Percentiles rank a stretch among this genome's conserved stretches.
phyloP scores from a whole-genome alignment of 2,888 invertebrate genomes.

The Synanthedon myopaeformis region DNA sequence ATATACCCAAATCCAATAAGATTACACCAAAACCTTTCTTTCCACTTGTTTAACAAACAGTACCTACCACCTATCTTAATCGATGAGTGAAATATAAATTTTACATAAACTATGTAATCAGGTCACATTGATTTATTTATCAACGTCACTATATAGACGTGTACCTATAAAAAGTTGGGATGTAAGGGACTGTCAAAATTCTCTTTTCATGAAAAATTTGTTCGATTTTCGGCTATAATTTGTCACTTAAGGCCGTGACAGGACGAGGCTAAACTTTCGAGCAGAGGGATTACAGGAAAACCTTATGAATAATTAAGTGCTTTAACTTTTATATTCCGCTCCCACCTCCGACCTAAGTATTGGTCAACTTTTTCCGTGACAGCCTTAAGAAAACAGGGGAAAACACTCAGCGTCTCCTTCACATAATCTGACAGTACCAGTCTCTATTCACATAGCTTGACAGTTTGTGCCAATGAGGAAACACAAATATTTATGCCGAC shows the following conservation, averaged over 20 bases:
- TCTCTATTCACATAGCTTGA: background rate
- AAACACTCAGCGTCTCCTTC: conserved; percentile 22
- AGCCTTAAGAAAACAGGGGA: conserved; percentile 30
- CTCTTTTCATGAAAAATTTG: conserved; percentile 25
- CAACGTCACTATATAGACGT: background rate
- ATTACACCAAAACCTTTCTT: too few relatives aligned
- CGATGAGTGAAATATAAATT: too few relatives aligned
- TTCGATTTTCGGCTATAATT: conserved; percentile 46
- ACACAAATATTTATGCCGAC: background rate
- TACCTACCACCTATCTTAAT: too few relatives aligned
- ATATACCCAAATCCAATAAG: too few relatives aligned
- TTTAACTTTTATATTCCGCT: conserved; percentile 43
- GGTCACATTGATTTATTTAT: background rate
- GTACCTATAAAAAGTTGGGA: conserved; percentile 1
- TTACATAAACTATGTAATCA: too few relatives aligned
- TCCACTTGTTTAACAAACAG: too few relatives aligned
- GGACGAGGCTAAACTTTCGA: conserved; percentile 36
- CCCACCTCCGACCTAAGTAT: conserved; percentile 22
- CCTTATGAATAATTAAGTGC: conserved; percentile 65
- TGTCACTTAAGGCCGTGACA: conserved; percentile 58
- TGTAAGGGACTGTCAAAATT: conserved; percentile 16
- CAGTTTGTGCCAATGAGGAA: background rate
- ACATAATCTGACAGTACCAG: background rate
- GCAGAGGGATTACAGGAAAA: conserved; percentile 44
- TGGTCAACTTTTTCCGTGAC: conserved; percentile 39